These are phyloP conservation scores for Zygaena filipendulae DNA, from an alignment of 2,888 invertebrate species.

Conservation along the genomic window DNA sequence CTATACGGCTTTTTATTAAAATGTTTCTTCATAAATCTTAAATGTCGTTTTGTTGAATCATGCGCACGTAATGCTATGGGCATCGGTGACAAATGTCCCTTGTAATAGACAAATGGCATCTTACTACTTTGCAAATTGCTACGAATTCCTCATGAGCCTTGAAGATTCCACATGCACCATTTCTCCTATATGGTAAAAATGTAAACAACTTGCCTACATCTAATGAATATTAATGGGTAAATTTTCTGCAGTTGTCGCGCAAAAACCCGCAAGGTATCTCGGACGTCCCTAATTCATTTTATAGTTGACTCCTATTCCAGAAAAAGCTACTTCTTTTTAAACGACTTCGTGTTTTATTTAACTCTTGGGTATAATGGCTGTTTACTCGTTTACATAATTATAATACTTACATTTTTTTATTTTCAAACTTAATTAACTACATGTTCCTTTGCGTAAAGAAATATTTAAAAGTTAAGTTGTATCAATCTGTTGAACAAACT, in stretches of 20 bases:
- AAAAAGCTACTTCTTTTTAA: not conserved
- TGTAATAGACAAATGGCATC: conserved; percentile 45
- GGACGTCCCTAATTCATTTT: conserved; percentile 15
- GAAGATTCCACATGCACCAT: conserved; percentile 24
- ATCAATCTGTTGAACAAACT: too few species aligned
- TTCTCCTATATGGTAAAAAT: conserved; percentile 32
- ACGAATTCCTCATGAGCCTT: conserved; percentile 23
- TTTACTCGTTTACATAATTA: too few species aligned
- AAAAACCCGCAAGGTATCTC: conserved; percentile 22
- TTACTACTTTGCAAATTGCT: conserved; percentile 39
- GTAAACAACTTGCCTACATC: conserved; percentile 26
- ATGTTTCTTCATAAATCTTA: too few species aligned
- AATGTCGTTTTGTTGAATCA: too few species aligned
- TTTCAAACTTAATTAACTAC: too few species aligned
- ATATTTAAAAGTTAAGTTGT: too few species aligned
- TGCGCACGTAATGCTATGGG: too few species aligned
- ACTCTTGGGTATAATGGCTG: too few species aligned
- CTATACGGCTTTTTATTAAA: too few species aligned
- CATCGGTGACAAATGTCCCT: conserved; percentile 38
- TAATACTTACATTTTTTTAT: too few species aligned
- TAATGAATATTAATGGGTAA: conserved; percentile 42
- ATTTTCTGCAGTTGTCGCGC: conserved; percentile 22
- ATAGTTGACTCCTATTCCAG: conserved; percentile 1
- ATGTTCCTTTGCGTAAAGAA: too few species aligned
- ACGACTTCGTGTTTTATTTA: too few species aligned